Base-by-base conservation (phyloP, 2,113 vertebrate genomes). In the Hemiscyllium ocellatum region DNA sequence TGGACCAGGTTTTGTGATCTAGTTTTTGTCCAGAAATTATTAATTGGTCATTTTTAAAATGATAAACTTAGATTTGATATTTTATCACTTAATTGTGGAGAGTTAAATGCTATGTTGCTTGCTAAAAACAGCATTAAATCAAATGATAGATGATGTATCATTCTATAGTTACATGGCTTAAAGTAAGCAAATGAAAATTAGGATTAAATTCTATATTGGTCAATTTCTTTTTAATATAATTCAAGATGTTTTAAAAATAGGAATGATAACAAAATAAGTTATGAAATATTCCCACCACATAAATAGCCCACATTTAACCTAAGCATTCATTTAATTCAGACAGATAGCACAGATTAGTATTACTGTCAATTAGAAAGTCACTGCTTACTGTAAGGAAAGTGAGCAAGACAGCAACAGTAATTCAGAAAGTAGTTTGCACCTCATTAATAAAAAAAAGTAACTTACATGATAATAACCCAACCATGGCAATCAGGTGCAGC, bases 41-140 rank as follows among this genome's bases (percentile, higher is more conserved):
- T n/a, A 33, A 56, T 90, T 29, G 56, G 3, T 24, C 1, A 13
- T n/a, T 91, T 91, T 91, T 65, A 2, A 76, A 91, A 91, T 91
- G 65, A 91, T 91, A 65, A 90, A 61, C 87, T 90, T 10, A 61
- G 61, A 91, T 91, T 91, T 65, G n/a, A 37, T 22, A 91, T 52
- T 52, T 24, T 22, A 37, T 0, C 17, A 37, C 56, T n/a, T 91
- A 33, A 61, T 15, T 56, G 20, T 37, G 15, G 56, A 66, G 66
- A 91, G 17, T 91, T 20, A 37, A 22, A 5, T 37, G 4, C n/a
- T n/a, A 0, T 91, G 12, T 80, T 80, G 37, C 78, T 83, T 83
- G 78, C 17, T 83, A 83, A 47, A 17, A 1, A 65, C 15, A 65
- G 4, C 61, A 66, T 66, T 91, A n/a, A 61, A 66, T 91, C 33